Base-by-base conservation (phyloP, 1,140 invertebrate genomes). In the Cydia strobilella region DNA sequence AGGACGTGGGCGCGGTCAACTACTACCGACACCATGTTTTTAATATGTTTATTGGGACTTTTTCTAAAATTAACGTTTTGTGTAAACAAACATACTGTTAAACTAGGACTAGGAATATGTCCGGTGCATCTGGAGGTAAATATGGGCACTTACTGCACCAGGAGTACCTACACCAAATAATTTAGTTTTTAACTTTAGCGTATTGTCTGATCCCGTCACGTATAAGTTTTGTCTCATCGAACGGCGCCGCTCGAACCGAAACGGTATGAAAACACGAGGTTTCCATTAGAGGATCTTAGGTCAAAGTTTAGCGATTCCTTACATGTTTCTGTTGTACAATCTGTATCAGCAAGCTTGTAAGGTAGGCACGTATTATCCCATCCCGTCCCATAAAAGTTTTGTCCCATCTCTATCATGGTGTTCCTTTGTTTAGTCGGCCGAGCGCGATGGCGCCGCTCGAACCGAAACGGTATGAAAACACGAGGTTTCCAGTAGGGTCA, bases 1-100 rank as follows among this genome's bases (percentile, higher is more conserved):
- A 65, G 63, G 23, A 65, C 63, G 63, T 65, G 27, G 63, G 63
- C n/a, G 63, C 63, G 63, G 63, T 65, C 63, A 65, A 65, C 63
- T 4, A 23, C 15, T 35, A 20, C 13, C 3, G 6, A 23, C 10
- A 65, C 27, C 63, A 65, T 35, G 15, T 2, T 5, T 65, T 65
- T 31, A n/a, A n/a, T 12, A 0, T 13, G 18, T 13, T 63, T 63
- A 0, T 27, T 23, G 10, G 12, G 62, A 63, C 10, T 18, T 63
- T 23, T 63, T 23, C 23, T 65, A 1, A 65, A 23, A 9, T 25
- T 6, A 13, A n/a, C 3, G 13, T 48, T 18, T 18, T 51, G 1
- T 42, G 15, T 45, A 45, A 45, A 45, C 42, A 13, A 45, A 45
- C 42, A 42, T 35, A 35, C 6, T 35, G 31, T 35, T 35, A 35